Percentiles rank a stretch among this genome's conserved stretches.
phyloP scores from a whole-genome alignment of 2,797 vertebrate species.

The Petrocephalus schoutedeni region DNA sequence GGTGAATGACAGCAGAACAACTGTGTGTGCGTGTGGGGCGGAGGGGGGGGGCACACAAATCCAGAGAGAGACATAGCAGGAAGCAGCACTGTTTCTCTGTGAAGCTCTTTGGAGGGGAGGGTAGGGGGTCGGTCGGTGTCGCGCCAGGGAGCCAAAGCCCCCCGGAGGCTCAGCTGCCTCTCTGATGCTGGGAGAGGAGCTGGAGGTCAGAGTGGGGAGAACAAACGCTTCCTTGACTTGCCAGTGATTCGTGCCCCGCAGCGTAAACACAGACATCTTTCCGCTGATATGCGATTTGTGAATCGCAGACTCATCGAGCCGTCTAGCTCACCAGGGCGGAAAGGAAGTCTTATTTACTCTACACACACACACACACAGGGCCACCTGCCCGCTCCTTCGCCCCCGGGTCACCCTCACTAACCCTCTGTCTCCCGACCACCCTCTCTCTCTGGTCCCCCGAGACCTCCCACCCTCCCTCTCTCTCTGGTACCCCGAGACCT shows the following conservation, averaged over 20 bases:
- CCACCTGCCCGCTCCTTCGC: neutral
- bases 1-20: neutral
- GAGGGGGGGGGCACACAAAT: neutral
- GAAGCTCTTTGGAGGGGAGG: neutral
- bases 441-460: too few species aligned
- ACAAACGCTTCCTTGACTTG: constrained; percentile 3
- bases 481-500: too few species aligned
- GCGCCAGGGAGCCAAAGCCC: neutral
- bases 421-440: neutral
- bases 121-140: neutral
- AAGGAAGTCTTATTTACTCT: neutral
- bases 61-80: neutral
- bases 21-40: too few species aligned
- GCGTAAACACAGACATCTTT: constrained; percentile 45
- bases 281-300: constrained; percentile 28
- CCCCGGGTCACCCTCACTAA: neutral
- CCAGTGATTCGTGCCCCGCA: constrained; percentile 40
- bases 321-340: neutral
- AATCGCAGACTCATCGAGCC: neutral
- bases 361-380: neutral
- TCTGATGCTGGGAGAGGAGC: constrained; percentile 22
- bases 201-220: constrained; percentile 22
- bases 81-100: neutral
- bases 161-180: constrained; percentile 22
- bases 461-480: too few species aligned